Percentiles rank a stretch among this genome's conserved stretches.
Conservation (phyloP, 2,888 invertebrate genomes). For the Lampropteryx suffumata region DNA sequence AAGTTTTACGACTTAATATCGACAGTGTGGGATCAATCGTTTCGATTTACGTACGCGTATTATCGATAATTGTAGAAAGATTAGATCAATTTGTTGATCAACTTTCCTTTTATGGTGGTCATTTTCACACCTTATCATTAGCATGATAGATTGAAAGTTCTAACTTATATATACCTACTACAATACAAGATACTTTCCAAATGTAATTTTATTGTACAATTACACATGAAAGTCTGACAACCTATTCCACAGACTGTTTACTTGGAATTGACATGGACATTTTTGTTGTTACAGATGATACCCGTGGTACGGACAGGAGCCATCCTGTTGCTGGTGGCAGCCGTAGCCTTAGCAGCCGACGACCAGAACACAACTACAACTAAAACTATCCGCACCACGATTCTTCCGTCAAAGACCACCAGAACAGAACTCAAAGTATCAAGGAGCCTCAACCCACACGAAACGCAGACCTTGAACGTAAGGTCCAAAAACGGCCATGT, state of each 20-base stretch:
- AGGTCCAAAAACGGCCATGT: slow-evolving; percentile 89
- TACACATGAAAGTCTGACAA: no score
- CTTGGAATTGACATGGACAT: background rate
- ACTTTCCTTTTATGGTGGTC: slow-evolving; percentile 7
- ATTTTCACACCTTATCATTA: slow-evolving; percentile 7
- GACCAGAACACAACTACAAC: slow-evolving; percentile 71
- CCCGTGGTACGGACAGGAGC: slow-evolving; percentile 70
- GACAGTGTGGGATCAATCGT: background rate
- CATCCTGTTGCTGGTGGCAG: slow-evolving; percentile 63
- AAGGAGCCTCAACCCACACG: slow-evolving; percentile 88
- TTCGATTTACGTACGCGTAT: background rate
- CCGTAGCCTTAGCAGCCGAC: slow-evolving; percentile 51
- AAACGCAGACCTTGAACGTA: slow-evolving; percentile 90
- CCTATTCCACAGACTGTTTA: no score
- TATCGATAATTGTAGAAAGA: slow-evolving; percentile 8
- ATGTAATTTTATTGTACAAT: no score
- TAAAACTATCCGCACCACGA: slow-evolving; percentile 70
- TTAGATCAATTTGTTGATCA: slow-evolving; percentile 2
- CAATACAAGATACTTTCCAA: no score
- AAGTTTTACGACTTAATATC: slow-evolving; percentile 14
- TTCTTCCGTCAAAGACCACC: slow-evolving; percentile 83
- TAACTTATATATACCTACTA: no score
- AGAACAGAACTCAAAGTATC: slow-evolving; percentile 90
- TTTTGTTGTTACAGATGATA: slow-evolving; percentile 72
- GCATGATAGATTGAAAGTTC: slow-evolving; percentile 1